Percentiles rank a stretch among this genome's conserved stretches.
phyloP scores from a whole-genome alignment of 2,888 invertebrate genomes.

The Oligia strigilis region DNA sequence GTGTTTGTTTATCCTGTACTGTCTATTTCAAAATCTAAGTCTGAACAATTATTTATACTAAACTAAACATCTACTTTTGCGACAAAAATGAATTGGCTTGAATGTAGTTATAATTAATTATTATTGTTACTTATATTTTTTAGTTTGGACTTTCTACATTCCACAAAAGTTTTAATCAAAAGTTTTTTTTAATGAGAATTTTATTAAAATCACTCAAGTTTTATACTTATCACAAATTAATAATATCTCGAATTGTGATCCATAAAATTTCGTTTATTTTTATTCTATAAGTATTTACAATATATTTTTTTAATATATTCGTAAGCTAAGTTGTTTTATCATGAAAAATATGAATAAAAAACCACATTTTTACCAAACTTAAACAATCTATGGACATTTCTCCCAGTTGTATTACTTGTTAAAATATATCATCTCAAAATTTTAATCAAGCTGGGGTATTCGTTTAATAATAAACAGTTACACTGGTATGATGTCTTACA shows the following conservation, averaged over 20 bases:
- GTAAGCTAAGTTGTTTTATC: conserved; percentile 35
- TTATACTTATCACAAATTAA: conserved; percentile 25
- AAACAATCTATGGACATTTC: background rate
- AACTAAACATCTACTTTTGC: background rate
- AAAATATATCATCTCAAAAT: background rate
- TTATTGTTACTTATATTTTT: conserved; percentile 29
- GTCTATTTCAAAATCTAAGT: conserved; percentile 40
- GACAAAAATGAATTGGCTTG: conserved; percentile 11
- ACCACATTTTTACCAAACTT: background rate
- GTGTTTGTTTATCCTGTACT: background rate
- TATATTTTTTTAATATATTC: conserved; percentile 15
- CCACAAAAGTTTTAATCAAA: conserved; percentile 7
- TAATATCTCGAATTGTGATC: conserved; percentile 46
- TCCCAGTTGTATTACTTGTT: conserved; percentile 24
- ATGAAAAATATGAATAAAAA: background rate
- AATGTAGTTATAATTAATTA: background rate
- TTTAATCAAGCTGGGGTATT: background rate
- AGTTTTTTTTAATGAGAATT: background rate
- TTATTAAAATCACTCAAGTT: background rate
- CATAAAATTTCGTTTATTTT: conserved; percentile 48
- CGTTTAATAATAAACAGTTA: background rate
- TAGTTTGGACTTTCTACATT: conserved; percentile 39
- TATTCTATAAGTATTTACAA: conserved; percentile 27
- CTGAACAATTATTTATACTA: conserved; percentile 19
- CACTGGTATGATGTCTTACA: background rate